Conservation (phyloP, 1,140 invertebrate genomes). For the Diorhabda carinulata region DNA sequence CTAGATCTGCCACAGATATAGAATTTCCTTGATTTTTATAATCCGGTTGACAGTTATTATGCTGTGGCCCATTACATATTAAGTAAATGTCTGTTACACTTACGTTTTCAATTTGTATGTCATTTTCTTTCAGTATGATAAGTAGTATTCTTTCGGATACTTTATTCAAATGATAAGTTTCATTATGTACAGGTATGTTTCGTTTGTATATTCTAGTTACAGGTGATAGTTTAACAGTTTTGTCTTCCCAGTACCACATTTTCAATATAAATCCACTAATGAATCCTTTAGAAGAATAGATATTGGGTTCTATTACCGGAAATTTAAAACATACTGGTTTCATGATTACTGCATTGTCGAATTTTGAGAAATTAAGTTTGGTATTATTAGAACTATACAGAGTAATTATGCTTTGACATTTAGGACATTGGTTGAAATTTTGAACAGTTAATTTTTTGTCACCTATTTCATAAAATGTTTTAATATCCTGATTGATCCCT, state of each 20-base stretch:
- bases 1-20: constrained; percentile 66
- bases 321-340: constrained; percentile 40
- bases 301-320: constrained; percentile 32
- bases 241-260: constrained; percentile 69
- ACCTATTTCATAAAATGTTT: constrained; percentile 14
- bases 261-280: constrained; percentile 72
- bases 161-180: constrained; percentile 31
- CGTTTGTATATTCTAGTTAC: constrained; percentile 24
- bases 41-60: constrained; percentile 66
- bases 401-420: constrained; percentile 29
- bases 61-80: constrained; percentile 56
- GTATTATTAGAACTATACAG: constrained; percentile 27
- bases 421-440: constrained; percentile 31
- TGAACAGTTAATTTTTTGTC: constrained; percentile 26
- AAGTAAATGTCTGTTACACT: constrained; percentile 69
- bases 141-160: constrained; percentile 69
- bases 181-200: constrained; percentile 24
- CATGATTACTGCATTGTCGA: constrained; percentile 34
- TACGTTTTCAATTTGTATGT: constrained; percentile 64
- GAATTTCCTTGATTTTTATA: constrained; percentile 65
- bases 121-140: constrained; percentile 67
- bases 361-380: constrained; percentile 26
- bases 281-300: constrained; percentile 50
- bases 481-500: background rate
- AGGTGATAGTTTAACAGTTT: constrained; percentile 27